Evolutionary conservation across 2,113 vertebrate species (phyloP), one percentile per base, ranked within the genome.

Genomic region (Neodon shergylaensis): DNA sequence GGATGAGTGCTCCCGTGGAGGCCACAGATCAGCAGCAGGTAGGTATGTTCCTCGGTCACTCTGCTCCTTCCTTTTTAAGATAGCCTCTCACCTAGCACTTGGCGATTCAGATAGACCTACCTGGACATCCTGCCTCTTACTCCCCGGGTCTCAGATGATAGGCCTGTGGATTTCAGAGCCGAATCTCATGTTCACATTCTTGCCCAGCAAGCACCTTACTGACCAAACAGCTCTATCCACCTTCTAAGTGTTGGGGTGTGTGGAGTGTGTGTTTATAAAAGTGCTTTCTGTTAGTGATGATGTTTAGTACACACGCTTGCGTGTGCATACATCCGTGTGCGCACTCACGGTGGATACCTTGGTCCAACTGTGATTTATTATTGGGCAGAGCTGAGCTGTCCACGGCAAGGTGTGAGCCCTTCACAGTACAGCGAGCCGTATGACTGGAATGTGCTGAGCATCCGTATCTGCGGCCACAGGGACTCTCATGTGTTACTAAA

Each of bases 391-490:
- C 19, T 74, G 10, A 63, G 39, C 58, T 42, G 26, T 11, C 72
- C 5, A 14, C 1, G 16, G 16, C 16, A 39, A n/a, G n/a, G 26
- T 58, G 68, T 21, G n/a, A 58, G 17, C 5, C 24, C 31, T 26
- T 78, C 58, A 10, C 7, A n/a, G 7, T 2, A 26, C 22, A 12
- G 8, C 12, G 65, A 19, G 22, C 42, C 26, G 2, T 13, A 19
- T 9, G 66, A 16, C 21, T 7, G 44, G 8, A 49, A 16, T 73
- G 24, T 58, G 49, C 24, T 2, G 24, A 42, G 7, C 36, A n/a
- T 17, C 11, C 13, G 10, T 44, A 16, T 3, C 0, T 1, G 2
- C 1, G 7, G 22, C 13, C 21, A 22, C 0, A n/a, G 8, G 4
- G 33, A 31, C 19, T 33, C 44, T 65, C 24, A 21, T 63, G 61